Conservation (phyloP, 2,888 invertebrate species). For the Seladonia tumulorum region DNA sequence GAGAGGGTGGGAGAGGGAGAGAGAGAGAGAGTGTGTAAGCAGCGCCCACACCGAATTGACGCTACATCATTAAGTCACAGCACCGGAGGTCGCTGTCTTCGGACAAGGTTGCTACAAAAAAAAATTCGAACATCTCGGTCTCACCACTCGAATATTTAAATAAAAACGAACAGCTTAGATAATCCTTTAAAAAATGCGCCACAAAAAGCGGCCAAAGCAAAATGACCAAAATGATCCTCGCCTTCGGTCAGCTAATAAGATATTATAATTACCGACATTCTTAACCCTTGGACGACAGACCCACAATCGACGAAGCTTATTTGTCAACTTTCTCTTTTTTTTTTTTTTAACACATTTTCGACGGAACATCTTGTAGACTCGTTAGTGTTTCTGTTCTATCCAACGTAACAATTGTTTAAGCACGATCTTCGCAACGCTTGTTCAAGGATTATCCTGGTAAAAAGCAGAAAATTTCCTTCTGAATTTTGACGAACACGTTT, state of each 20-base stretch:
- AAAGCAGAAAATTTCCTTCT: too few species aligned
- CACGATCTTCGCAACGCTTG: too few species aligned
- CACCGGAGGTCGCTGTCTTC: constrained; percentile 64
- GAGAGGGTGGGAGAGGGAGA: constrained; percentile 37
- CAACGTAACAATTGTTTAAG: not conserved
- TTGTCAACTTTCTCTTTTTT: not conserved
- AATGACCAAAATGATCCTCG: not conserved
- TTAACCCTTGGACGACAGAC: not conserved
- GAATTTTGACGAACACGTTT: not conserved
- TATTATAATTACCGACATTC: not conserved
- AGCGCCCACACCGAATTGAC: constrained; percentile 78
- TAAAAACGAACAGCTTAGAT: constrained; percentile 5
- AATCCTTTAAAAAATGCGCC: constrained; percentile 12
- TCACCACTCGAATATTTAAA: constrained; percentile 19
- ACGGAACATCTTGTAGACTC: not conserved
- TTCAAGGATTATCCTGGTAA: too few species aligned
- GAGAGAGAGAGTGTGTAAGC: constrained; percentile 59
- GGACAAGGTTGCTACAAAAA: constrained; percentile 58
- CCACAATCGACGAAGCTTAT: not conserved
- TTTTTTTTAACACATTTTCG: not conserved
- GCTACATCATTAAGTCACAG: constrained; percentile 66
- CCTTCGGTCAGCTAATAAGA: not conserved
- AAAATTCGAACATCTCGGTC: constrained; percentile 31
- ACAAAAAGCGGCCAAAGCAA: not conserved
- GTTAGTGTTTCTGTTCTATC: not conserved